A percentile compares a stretch with the other conserved stretches of the same genome.
phyloP scores from a whole-genome alignment of 2,113 vertebrate species.

The Acanthisitta chloris region DNA sequence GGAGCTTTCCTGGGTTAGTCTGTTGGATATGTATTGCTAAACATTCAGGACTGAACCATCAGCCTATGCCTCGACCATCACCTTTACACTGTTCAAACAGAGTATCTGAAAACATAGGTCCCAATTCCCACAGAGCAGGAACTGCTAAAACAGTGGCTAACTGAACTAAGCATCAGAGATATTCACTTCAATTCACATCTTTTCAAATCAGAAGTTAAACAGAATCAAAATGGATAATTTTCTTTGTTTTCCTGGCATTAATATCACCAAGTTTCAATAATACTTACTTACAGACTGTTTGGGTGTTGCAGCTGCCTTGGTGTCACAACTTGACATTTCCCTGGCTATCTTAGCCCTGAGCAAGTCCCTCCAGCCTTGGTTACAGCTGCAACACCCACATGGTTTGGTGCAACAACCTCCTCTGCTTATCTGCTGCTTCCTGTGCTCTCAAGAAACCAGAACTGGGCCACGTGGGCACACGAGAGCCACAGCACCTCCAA shows the following conservation, averaged over 20 bases:
- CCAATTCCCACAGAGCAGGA: not conserved
- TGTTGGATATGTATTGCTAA: not conserved
- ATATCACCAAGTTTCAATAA: not conserved
- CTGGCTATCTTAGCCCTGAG: not conserved
- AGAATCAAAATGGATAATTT: not conserved
- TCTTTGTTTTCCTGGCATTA: not conserved
- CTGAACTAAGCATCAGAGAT: not conserved
- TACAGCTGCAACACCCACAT: not conserved
- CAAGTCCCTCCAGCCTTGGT: not conserved
- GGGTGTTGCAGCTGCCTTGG: not conserved
- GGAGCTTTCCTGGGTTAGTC: not conserved
- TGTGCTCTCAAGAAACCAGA: not conserved
- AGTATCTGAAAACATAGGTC: not conserved
- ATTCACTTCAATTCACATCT: not conserved
- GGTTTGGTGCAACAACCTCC: not conserved
- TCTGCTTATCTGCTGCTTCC: not conserved
- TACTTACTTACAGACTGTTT: not conserved
- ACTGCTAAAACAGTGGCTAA: not conserved
- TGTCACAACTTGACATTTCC: not conserved
- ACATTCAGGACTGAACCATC: not conserved
- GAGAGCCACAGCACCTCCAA: not conserved
- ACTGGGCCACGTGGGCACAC: not conserved
- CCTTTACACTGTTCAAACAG: not conserved
- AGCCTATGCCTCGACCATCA: not conserved
- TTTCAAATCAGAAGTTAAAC: not conserved